These are phyloP conservation scores for Spialia ferax DNA, from an alignment of 2,888 invertebrate genomes.

Conservation along the genomic window DNA sequence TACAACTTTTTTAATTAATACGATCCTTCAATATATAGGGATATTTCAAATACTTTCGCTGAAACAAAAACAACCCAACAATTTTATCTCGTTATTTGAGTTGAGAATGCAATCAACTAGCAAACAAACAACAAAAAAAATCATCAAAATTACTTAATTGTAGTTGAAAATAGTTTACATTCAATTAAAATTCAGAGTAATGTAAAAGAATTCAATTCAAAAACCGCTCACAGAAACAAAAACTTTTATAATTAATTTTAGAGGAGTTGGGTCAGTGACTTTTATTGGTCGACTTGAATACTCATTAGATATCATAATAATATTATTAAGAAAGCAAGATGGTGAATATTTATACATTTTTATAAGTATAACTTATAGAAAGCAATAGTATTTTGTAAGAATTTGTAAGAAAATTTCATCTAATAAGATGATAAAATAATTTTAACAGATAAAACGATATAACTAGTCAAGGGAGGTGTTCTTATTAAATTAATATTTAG, in stretches of 20 bases:
- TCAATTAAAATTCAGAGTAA: background rate
- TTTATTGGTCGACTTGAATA: too few relatives aligned
- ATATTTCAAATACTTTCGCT: background rate
- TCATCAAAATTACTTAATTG: background rate
- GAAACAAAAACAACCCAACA: background rate
- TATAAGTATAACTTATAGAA: too few relatives aligned
- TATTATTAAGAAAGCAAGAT: too few relatives aligned
- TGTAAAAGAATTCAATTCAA: background rate
- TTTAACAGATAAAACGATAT: too few relatives aligned
- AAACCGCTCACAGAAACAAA: background rate
- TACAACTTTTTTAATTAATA: slow-evolving; percentile 46
- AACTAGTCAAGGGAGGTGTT: too few relatives aligned
- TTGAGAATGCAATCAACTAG: background rate
- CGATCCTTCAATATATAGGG: slow-evolving; percentile 32
- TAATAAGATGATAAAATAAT: too few relatives aligned
- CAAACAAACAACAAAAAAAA: background rate
- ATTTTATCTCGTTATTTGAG: slow-evolving; percentile 6
- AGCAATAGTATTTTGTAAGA: too few relatives aligned
- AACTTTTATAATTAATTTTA: slow-evolving; percentile 4
- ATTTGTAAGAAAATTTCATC: too few relatives aligned
- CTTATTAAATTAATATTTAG: too few relatives aligned
- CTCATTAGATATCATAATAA: too few relatives aligned
- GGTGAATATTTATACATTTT: too few relatives aligned
- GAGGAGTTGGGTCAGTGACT: background rate
- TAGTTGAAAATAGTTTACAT: background rate